Evolutionary conservation across 1,140 invertebrate species (phyloP).

Genomic region (Manduca sexta): DNA sequence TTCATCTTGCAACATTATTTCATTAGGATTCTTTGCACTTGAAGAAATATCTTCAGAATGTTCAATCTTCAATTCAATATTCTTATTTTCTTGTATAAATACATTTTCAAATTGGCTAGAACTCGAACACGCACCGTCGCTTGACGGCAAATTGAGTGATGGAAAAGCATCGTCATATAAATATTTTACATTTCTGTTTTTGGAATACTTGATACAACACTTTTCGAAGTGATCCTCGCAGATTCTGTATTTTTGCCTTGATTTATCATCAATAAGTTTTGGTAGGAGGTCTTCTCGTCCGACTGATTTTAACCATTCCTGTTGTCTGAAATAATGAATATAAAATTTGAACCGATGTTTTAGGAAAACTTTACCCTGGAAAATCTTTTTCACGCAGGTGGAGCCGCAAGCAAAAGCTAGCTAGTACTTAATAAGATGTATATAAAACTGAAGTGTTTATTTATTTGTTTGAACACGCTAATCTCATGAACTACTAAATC

Average conservation of each 20-base stretch:
- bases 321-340: constrained; percentile 10
- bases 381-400: too few species aligned
- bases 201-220: constrained; percentile 10
- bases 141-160: constrained; percentile 8
- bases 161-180: constrained; percentile 11
- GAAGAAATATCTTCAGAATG: constrained; percentile 2
- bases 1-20: constrained; percentile 8
- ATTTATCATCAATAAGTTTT: constrained; percentile 8
- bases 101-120: constrained; percentile 1
- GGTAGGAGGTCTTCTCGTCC: constrained; percentile 9
- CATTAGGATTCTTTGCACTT: constrained; percentile 6
- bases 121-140: constrained; percentile 6
- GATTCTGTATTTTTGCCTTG: constrained; percentile 14
- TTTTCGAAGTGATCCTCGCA: constrained; percentile 18
- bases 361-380: too few species aligned
- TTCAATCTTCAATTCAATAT: constrained; percentile 1
- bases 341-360: too few species aligned
- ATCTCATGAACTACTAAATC: too few species aligned
- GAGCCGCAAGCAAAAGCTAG: too few species aligned
- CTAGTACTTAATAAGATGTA: too few species aligned
- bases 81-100: constrained; percentile 4
- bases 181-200: constrained; percentile 10
- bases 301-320: constrained; percentile 10
- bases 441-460: too few species aligned
- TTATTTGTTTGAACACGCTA: too few species aligned